Conservation (phyloP, 2,797 vertebrate species). For the Champsocephalus gunnari region DNA sequence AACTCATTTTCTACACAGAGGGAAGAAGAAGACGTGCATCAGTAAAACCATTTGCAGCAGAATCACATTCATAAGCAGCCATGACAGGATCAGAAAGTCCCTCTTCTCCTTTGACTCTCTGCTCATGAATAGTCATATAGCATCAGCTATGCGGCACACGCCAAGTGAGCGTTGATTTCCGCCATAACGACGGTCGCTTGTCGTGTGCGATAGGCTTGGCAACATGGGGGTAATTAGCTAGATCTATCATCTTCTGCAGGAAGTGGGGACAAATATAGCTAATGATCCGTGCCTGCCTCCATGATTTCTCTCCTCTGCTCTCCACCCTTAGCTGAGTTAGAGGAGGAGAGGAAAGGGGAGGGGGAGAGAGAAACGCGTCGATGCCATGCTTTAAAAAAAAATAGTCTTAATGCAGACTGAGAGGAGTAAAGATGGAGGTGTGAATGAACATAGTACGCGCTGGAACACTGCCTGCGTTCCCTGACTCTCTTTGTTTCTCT, state of each 20-base stretch:
- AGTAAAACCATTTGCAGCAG: slow-evolving; percentile 76
- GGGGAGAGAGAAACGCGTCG: slow-evolving; percentile 26
- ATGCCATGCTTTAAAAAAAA: slow-evolving; percentile 16
- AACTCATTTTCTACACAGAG: slow-evolving; percentile 89
- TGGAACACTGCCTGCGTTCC: slow-evolving; percentile 1
- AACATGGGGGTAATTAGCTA: slow-evolving; percentile 82
- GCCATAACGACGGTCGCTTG: slow-evolving; percentile 74
- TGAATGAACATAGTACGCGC: background rate
- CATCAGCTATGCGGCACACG: slow-evolving; percentile 69
- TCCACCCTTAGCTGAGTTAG: slow-evolving; percentile 68
- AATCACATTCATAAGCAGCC: slow-evolving; percentile 63
- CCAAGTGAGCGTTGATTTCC: slow-evolving; percentile 69
- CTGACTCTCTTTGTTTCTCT: slow-evolving; percentile 43
- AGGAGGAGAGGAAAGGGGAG: slow-evolving; percentile 51
- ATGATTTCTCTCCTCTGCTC: slow-evolving; percentile 80
- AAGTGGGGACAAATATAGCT: slow-evolving; percentile 85
- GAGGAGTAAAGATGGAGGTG: slow-evolving; percentile 27
- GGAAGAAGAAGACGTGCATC: slow-evolving; percentile 62
- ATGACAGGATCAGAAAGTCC: slow-evolving; percentile 59
- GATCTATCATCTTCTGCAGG: slow-evolving; percentile 86
- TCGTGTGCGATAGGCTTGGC: slow-evolving; percentile 78
- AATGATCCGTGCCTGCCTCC: slow-evolving; percentile 84
- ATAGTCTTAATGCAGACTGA: slow-evolving; percentile 35
- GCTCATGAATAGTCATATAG: slow-evolving; percentile 79
- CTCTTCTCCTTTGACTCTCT: slow-evolving; percentile 63